Base-by-base conservation (phyloP, 2,113 vertebrate genomes). In the Megalops atlanticus region DNA sequence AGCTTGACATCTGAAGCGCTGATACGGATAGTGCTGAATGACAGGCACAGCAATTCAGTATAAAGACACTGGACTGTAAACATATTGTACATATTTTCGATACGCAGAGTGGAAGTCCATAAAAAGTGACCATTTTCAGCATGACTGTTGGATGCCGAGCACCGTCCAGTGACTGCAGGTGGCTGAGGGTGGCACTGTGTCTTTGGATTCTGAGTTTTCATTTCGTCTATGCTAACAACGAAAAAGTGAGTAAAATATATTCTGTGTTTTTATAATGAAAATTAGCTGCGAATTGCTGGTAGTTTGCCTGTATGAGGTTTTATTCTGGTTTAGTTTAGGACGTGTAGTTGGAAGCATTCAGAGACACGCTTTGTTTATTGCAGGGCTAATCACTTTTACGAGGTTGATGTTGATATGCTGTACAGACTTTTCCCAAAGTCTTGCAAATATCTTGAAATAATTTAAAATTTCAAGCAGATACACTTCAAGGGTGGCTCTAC, bases 241-340 rank as follows among this genome's bases (percentile, higher is more conserved):
- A 83, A 18, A 85, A 87, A 54, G 88, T 89, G 39, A 85, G 85
- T 76, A 68, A 12, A 14, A n/a, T 16, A 45, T 6, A 12, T n/a
- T n/a, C n/a, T n/a, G n/a, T n/a, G n/a, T n/a, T n/a, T n/a, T n/a
- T n/a, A n/a, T n/a, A n/a, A n/a, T n/a, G n/a, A n/a, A n/a, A n/a
- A n/a, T n/a, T n/a, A n/a, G n/a, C n/a, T n/a, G n/a, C n/a, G n/a
- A n/a, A n/a, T n/a, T n/a, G n/a, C n/a, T n/a, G n/a, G n/a, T n/a
- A n/a, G n/a, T n/a, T n/a, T n/a, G n/a, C n/a, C n/a, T n/a, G n/a
- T n/a, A n/a, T 35, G 47, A 24, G 18, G 47, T n/a, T 41, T n/a
- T 27, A 54, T 45, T 10, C 11, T 78, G 24, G 27, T 33, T 39
- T 54, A n/a, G 15, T 75, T 47, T 45, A 15, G 3, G 11, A 41